Evolutionary conservation across 1,140 invertebrate species (phyloP), one percentile per base, ranked within the genome.

Genomic region (Drosophila lacteicornis): DNA sequence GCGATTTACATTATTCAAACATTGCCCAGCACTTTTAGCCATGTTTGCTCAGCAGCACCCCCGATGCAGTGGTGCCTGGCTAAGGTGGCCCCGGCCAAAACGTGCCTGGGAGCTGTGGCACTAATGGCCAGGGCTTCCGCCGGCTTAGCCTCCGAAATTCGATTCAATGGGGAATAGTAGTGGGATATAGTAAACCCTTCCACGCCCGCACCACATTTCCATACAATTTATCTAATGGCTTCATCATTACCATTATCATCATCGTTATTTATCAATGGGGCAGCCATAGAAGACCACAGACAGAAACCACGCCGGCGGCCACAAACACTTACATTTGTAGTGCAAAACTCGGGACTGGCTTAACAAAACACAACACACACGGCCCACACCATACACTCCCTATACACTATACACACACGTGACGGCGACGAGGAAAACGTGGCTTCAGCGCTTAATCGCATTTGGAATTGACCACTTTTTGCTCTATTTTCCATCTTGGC

Each of bases 1-100:
- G 43, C 80, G 75, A 67, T 79, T 90, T 90, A 88, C 84, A 88
- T 88, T 88, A 88, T 88, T 90, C 69, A 84, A 84, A 90, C 74
- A 88, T 56, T 55, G 75, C 33, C 33, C 76, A 78, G 71, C 80
- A 80, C 77, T 84, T 57, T 69, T 67, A 65, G 77, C 81, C 55
- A 46, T 80, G 80, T 86, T 87, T 86, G 67, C 62, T 76, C 53
- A 66, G 36, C 33, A 55, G 36, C 33, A 55, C 53, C 27, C 3
- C 43, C 15, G n/a, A 6, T 15, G 68, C 73, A 76, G 74, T 76
- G 42, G 22, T 36, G 40, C 5, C 62, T 42, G 33, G 22, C 73
- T 55, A 50, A 9, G 47, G 46, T 3, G 15, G n/a, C 13, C 11
- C 12, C 12, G 6, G 4, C 12, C 12, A 6, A 47, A n/a, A 22